phyloP scores from a whole-genome alignment of 2,888 invertebrate species.

The Choristoneura rosaceana region DNA sequence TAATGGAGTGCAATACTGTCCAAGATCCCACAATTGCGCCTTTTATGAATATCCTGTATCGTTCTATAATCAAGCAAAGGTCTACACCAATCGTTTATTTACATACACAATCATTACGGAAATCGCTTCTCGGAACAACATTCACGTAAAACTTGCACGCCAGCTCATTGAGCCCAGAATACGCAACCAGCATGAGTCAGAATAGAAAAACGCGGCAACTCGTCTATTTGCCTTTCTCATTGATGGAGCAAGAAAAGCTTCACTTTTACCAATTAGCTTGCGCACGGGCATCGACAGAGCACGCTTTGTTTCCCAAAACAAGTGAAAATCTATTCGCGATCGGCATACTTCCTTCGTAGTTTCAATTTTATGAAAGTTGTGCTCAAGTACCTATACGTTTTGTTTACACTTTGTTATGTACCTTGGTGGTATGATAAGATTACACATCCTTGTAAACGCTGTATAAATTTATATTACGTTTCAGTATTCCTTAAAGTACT shows the following conservation, averaged over 20 bases:
- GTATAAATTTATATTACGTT: constrained; percentile 2
- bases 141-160: constrained; percentile 39
- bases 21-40: background rate
- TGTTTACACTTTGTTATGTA: constrained; percentile 6
- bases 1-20: background rate
- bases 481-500: background rate
- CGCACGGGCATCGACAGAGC: constrained; percentile 63
- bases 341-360: constrained; percentile 63
- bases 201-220: constrained; percentile 59
- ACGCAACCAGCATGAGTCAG: constrained; percentile 61
- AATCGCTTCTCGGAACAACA: constrained; percentile 15
- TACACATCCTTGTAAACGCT: constrained; percentile 3
- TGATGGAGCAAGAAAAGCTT: constrained; percentile 68
- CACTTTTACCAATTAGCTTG: constrained; percentile 82
- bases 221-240: constrained; percentile 67
- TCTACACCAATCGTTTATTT: constrained; percentile 5
- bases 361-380: constrained; percentile 38
- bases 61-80: background rate
- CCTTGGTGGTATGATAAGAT: background rate
- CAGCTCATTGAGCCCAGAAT: constrained; percentile 54
- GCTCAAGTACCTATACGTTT: no score
- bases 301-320: constrained; percentile 77
- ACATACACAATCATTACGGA: constrained; percentile 1
- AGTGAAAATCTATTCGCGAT: constrained; percentile 72
- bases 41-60: background rate